Conservation (phyloP, 2,888 invertebrate genomes). For the Zaprionus obscuricornis region DNA sequence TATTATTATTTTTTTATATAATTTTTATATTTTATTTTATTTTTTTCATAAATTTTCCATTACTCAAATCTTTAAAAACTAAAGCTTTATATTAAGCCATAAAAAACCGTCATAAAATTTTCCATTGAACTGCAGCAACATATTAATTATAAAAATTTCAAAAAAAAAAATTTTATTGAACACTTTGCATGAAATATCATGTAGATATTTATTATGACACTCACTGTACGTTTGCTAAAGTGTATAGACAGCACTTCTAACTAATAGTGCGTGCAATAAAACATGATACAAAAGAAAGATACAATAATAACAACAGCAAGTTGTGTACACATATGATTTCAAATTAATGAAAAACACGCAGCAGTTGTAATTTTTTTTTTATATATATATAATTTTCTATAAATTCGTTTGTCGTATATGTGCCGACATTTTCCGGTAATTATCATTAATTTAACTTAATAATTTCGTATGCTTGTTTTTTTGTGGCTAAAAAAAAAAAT, state of each 20-base stretch:
- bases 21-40: no score
- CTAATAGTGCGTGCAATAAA: slow-evolving; percentile 62
- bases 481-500: slow-evolving; percentile 36
- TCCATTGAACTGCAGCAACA: no score
- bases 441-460: slow-evolving; percentile 68
- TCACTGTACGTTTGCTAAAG: slow-evolving; percentile 32
- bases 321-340: neutral
- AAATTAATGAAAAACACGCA: slow-evolving; percentile 33
- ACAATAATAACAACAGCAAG: slow-evolving; percentile 1
- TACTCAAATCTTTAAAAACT: no score
- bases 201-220: no score
- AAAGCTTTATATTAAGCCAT: no score
- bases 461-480: slow-evolving; percentile 45
- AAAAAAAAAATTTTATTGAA: no score
- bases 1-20: no score
- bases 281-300: neutral
- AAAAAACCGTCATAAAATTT: no score
- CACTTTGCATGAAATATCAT: no score
- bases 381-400: neutral
- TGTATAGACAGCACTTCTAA: slow-evolving; percentile 8
- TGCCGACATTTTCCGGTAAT: slow-evolving; percentile 72
- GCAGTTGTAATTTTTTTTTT: slow-evolving; percentile 10
- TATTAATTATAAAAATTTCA: no score
- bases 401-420: slow-evolving; percentile 5
- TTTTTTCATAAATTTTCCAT: no score